Evolutionary conservation across 1,140 invertebrate genomes (phyloP), one percentile per base, ranked within the genome.

Genomic region (Leptinotarsa lineolata): DNA sequence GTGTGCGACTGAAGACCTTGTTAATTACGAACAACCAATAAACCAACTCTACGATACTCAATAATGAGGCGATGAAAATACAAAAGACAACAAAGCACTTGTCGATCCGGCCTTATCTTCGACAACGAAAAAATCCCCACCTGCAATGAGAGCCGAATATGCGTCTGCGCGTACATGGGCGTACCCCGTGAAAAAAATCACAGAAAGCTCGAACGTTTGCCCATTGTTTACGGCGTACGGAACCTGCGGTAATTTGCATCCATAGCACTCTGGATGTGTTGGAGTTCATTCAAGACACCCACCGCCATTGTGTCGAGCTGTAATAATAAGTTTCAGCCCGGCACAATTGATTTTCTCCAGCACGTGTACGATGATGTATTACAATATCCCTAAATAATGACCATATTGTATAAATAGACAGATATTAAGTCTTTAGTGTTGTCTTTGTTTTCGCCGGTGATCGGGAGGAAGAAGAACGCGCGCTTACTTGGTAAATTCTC

Each of bases 291-390:
- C 76, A 73, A 78, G 70, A 78, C 80, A 81, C 80, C 80, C 80
- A 80, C 80, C 74, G 73, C 79, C 77, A 81, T 81, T 81, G 80
- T 81, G 76, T 80, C 74, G 75, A 72, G 58, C 72, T 68, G 78
- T 81, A 81, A 81, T 81, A 77, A 81, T 78, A 81, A 81, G 73
- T 81, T 79, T 77, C 75, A 74, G 72, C 74, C 78, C 74, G 75
- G 79, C 78, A 81, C 80, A 81, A 81, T 81, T 81, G 80, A 80
- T 81, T 80, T 78, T 77, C 69, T 76, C 73, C 74, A 80, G 79
- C 80, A 81, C 80, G 80, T 81, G 80, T 79, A 78, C 78, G 78
- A 81, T 81, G 80, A 81, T 81, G 78, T 81, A 81, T 81, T 81
- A 81, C 78, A 81, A 81, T 80, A 79, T 76, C 71, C 78, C 79